These are phyloP conservation scores for Oreochromis mossambicus DNA, from an alignment of 2,797 vertebrate species.

Conservation along the genomic window DNA sequence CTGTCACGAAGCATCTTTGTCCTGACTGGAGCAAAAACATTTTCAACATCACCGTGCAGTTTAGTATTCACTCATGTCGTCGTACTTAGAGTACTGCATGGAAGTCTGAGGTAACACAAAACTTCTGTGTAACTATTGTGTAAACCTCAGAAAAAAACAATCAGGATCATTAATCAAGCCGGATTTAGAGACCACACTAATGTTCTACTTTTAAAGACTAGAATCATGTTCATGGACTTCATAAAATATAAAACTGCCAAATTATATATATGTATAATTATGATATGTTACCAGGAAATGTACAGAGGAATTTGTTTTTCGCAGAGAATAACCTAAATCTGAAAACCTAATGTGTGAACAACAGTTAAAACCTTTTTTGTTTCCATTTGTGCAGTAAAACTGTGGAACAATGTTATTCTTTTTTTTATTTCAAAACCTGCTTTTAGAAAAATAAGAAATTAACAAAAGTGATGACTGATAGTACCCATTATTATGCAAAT, in stretches of 20 bases:
- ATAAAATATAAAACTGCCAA: neutral
- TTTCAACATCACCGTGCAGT: fast-evolving
- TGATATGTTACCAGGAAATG: neutral
- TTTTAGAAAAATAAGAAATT: neutral
- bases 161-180: neutral
- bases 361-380: neutral
- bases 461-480: neutral
- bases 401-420: neutral
- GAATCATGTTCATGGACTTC: neutral
- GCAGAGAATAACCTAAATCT: neutral
- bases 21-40: neutral
- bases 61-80: fast-evolving
- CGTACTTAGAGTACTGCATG: neutral
- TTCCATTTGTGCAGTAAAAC: neutral
- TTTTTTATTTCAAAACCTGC: neutral
- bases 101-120: neutral
- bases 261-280: neutral
- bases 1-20: neutral
- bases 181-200: no score
- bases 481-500: neutral
- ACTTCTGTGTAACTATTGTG: fast-evolving
- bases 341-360: neutral
- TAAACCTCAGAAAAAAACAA: neutral
- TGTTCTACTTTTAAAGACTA: no score
- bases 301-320: neutral